Evolutionary conservation across 2,888 invertebrate species (phyloP).

Genomic region (Athrips mouffetella): DNA sequence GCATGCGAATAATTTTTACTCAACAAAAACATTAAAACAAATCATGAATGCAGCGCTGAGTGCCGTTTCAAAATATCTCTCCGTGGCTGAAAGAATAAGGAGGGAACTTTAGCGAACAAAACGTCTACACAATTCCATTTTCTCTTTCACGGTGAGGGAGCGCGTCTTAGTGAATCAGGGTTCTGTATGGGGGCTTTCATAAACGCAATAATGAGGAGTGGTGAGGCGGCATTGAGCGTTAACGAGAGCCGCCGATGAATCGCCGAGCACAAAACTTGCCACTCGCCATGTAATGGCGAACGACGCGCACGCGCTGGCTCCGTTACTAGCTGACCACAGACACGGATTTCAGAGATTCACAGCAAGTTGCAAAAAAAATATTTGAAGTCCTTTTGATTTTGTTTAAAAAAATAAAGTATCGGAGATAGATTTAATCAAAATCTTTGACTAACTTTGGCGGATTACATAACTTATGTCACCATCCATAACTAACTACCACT

Average conservation of each 20-base stretch:
- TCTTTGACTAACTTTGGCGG: too few species aligned
- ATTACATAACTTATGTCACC: too few species aligned
- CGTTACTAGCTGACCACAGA: constrained; percentile 1
- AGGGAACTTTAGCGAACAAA: constrained; percentile 62
- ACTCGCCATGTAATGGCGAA: constrained; percentile 57
- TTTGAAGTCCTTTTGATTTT: too few species aligned
- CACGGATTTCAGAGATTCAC: not conserved
- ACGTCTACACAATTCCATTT: constrained; percentile 74
- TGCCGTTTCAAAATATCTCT: constrained; percentile 51
- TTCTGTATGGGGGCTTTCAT: constrained; percentile 73
- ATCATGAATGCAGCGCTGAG: constrained; percentile 46
- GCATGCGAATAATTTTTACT: constrained; percentile 39
- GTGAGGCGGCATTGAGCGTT: constrained; percentile 72
- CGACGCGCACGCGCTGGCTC: constrained; percentile 22
- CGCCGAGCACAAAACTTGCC: constrained; percentile 72
- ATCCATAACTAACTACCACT: too few species aligned
- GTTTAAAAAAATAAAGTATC: too few species aligned
- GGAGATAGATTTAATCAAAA: too few species aligned
- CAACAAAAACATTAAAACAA: constrained; percentile 34
- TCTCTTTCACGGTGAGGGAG: constrained; percentile 67
- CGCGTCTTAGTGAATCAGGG: constrained; percentile 70
- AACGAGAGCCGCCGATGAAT: constrained; percentile 74
- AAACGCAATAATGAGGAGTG: constrained; percentile 77
- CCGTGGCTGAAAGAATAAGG: constrained; percentile 49
- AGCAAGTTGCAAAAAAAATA: constrained; percentile 4